Conservation (phyloP, 1,140 invertebrate genomes). For the Conus betulinus region DNA sequence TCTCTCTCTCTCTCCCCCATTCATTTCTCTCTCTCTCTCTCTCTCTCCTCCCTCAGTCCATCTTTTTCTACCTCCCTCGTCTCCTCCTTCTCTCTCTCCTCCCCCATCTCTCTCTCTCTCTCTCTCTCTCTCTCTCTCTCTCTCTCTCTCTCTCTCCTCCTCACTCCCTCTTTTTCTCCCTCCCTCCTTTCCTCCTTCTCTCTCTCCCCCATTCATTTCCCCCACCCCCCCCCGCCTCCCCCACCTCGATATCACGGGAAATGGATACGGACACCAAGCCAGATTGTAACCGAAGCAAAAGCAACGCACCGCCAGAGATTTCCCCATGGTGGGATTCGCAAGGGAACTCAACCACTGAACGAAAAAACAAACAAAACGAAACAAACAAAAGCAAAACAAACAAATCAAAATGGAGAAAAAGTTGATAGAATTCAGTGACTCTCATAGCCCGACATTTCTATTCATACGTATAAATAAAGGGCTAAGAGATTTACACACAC, state of each 20-base stretch:
- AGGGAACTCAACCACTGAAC: too few relatives aligned
- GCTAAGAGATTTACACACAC: neutral
- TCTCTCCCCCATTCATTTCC: neutral
- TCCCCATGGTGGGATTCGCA: too few relatives aligned
- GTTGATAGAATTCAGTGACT: too few relatives aligned
- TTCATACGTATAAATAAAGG: too few relatives aligned
- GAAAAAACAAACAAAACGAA: too few relatives aligned
- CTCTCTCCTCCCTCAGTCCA: neutral
- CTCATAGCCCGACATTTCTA: too few relatives aligned
- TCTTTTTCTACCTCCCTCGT: neutral
- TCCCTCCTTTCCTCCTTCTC: neutral
- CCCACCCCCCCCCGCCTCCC: too few relatives aligned
- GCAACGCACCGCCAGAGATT: too few relatives aligned
- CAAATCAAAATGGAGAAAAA: too few relatives aligned
- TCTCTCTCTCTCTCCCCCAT: too few relatives aligned
- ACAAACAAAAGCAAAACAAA: too few relatives aligned
- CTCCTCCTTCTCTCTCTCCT: neutral
- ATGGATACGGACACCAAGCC: neutral
- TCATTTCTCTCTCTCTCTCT: neutral
- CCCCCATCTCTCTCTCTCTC: neutral
- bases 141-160: neutral
- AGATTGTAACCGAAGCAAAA: too few relatives aligned
- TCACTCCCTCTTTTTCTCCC: neutral
- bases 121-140: constrained; percentile 1
- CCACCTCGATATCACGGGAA: neutral